Conservation (phyloP, 1,140 invertebrate species). For the Lepidostoma basale region DNA sequence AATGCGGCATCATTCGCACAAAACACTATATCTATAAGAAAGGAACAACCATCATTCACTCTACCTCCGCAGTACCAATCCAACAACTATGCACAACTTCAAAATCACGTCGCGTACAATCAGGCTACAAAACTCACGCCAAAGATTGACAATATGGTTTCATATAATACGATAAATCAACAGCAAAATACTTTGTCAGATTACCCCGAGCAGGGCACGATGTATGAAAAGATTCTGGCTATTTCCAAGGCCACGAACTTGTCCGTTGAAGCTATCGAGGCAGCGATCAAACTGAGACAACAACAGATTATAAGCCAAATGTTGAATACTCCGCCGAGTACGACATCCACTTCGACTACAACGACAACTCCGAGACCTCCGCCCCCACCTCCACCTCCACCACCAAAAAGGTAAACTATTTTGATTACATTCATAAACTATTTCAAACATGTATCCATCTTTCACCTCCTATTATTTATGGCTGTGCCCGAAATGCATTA, state of each 20-base stretch:
- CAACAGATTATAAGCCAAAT: conserved; percentile 68
- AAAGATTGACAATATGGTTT: conserved; percentile 52
- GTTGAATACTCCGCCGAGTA: conserved; percentile 56
- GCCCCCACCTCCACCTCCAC: conserved; percentile 49
- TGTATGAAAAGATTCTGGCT: conserved; percentile 58
- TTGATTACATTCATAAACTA: not conserved
- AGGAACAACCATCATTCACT: conserved; percentile 31
- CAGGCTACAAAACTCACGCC: conserved; percentile 52
- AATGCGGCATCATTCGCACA: conserved; percentile 40
- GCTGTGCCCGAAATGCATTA: too few species aligned
- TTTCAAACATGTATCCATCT: too few species aligned
- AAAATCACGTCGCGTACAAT: conserved; percentile 7
- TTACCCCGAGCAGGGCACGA: conserved; percentile 45
- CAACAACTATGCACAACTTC: conserved; percentile 9
- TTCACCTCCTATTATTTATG: not conserved
- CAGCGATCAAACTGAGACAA: conserved; percentile 71
- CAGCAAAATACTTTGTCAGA: conserved; percentile 42
- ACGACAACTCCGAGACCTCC: conserved; percentile 58
- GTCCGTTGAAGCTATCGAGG: conserved; percentile 73
- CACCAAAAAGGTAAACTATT: conserved; percentile 49
- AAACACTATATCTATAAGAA: conserved; percentile 49
- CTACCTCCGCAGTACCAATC: conserved; percentile 14
- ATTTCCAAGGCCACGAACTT: conserved; percentile 71
- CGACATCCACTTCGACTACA: conserved; percentile 57
- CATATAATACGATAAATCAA: conserved; percentile 55